Base-by-base conservation (phyloP, 2,797 vertebrate species). In the Calcarius lapponicus region DNA sequence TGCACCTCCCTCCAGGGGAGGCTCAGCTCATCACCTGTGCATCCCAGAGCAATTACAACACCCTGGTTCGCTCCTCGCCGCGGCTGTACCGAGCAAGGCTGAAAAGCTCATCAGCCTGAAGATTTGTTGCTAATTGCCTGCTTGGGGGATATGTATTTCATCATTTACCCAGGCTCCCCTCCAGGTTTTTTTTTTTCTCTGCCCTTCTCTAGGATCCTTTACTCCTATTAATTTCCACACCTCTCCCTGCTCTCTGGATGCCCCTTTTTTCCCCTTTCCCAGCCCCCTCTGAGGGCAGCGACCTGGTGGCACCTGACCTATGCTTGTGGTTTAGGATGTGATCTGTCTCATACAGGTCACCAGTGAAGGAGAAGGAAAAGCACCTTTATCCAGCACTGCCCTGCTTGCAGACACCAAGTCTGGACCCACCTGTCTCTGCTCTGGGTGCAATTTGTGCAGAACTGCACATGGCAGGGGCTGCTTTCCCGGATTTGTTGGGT, bases 1-100 rank as follows among this genome's bases (percentile, higher is more conserved):
- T 51, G 25, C 40, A 67, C 14, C 22, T 60, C 66, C 25, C 45
- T 50, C 69, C n/a, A 74, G 70, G 48, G 40, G 25, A 71, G 20
- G 34, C 15, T 29, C 76, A 36, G 36, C 82, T 66, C 34, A n/a
- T 73, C 67, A 47, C 13, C 64, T 60, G 73, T 50, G 31, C 42
- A 64, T 40, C 38, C 12, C 66, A 67, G 50, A 75, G 10, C n/a
- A 53, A 2, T 24, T 36, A 72, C 28, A 65, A 3, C 20, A 36
- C 13, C 24, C 22, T 54, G 32, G 29, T 29, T 86, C 38, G 12
- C 34, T 72, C 58, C 50, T 87, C 40, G 69, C 66, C 50, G 22
- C 0, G 0, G 26, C 26, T 69, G 32, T 62, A 72, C 26, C 0
- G 3, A 48, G 19, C 21, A 57, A 82, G 51, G 62, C 54, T 91